Conservation (phyloP, 1,140 invertebrate genomes). For the Drosophila athabasca region DNA sequence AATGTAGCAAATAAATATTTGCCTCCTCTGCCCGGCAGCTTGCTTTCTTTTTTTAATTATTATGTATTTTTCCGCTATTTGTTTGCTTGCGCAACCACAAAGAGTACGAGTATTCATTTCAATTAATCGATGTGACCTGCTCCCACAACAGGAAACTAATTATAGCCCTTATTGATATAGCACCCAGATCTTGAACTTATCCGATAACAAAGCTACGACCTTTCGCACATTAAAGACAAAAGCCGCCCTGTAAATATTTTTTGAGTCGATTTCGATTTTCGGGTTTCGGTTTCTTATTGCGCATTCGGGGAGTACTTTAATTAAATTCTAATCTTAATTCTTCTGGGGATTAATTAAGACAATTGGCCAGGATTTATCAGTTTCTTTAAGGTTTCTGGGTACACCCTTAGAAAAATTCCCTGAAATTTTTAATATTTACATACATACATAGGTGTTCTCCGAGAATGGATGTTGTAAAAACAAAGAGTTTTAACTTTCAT, state of each 20-base stretch:
- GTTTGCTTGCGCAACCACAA: constrained; percentile 35
- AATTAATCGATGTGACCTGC: constrained; percentile 47
- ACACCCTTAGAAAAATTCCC: background rate
- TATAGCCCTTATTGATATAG: constrained; percentile 37
- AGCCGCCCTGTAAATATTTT: constrained; percentile 28
- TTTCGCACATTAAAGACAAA: constrained; percentile 32
- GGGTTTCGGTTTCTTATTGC: constrained; percentile 8
- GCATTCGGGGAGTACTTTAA: constrained; percentile 35
- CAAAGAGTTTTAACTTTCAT: too few species aligned
- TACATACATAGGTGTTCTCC: too few species aligned
- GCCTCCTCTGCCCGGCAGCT: constrained; percentile 18
- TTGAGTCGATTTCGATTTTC: constrained; percentile 1
- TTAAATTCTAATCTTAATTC: constrained; percentile 46
- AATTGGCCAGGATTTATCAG: constrained; percentile 6
- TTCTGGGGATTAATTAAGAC: constrained; percentile 23
- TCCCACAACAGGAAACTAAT: constrained; percentile 34
- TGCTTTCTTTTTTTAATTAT: constrained; percentile 22
- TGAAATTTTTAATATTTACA: background rate
- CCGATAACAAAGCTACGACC: constrained; percentile 40
- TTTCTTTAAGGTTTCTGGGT: background rate
- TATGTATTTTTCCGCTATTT: constrained; percentile 8
- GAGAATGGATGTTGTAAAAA: too few species aligned
- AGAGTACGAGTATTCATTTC: constrained; percentile 27
- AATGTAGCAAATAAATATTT: constrained; percentile 43
- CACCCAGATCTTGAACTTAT: constrained; percentile 44